These are phyloP conservation scores for Holothuria leucospilota DNA, from an alignment of 53 echinoderm and acorn worm species.

Conservation along the genomic window DNA sequence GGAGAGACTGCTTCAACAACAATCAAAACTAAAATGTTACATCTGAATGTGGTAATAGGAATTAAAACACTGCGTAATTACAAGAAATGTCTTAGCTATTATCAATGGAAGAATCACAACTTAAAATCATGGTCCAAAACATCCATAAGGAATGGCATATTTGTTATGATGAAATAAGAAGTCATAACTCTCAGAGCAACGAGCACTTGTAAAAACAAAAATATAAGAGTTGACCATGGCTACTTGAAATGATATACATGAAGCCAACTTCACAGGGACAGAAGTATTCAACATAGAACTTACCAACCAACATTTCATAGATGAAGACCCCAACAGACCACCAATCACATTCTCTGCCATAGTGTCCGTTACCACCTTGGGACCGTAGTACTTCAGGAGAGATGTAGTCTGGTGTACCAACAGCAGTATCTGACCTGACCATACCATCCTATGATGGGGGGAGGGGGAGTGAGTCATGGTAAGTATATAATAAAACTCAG, in stretches of 20 bases:
- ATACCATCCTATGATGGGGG: constrained; percentile 77
- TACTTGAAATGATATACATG: neutral
- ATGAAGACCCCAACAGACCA: constrained; percentile 99
- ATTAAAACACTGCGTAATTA: too few species aligned
- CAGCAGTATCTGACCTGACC: constrained; percentile 97
- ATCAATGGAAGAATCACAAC: too few species aligned
- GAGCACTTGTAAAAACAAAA: too few species aligned
- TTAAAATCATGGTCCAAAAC: too few species aligned
- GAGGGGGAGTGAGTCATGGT: neutral
- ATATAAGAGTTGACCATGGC: neutral
- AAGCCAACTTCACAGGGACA: neutral
- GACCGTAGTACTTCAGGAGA: constrained; percentile 97
- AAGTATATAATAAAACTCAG: too few species aligned
- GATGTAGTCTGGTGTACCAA: constrained; percentile 98
- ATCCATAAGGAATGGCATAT: too few species aligned
- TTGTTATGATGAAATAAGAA: too few species aligned
- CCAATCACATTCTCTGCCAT: constrained; percentile 99
- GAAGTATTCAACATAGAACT: constrained; percentile 23
- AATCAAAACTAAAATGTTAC: too few species aligned
- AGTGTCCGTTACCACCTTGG: constrained; percentile 96
- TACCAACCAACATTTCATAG: constrained; percentile 98
- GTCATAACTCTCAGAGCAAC: too few species aligned
- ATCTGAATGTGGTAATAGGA: too few species aligned
- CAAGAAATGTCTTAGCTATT: too few species aligned
- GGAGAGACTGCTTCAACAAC: too few species aligned